A percentile compares a stretch with the other conserved stretches of the same genome.
These are phyloP conservation scores for Montipora sp. DNA, from an alignment of 64 coral and sea anemone species.

Conservation along the genomic window DNA sequence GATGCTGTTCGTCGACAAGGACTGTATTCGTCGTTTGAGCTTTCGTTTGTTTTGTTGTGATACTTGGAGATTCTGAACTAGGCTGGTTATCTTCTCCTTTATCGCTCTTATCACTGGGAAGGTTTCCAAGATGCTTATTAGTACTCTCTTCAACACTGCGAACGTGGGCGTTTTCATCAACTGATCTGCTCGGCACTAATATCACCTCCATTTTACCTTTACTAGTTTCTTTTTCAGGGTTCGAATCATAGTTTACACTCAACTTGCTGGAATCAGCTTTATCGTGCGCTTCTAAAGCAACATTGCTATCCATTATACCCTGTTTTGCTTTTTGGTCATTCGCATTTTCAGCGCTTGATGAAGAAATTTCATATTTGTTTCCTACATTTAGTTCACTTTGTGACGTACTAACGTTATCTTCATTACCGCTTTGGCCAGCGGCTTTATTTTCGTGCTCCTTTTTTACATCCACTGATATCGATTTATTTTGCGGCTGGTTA, in stretches of 20 bases:
- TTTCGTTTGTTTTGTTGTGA: background rate
- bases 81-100: background rate
- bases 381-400: background rate
- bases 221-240: background rate
- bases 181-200: background rate
- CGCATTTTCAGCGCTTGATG: slow-evolving; percentile 59
- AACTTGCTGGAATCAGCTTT: slow-evolving; percentile 40
- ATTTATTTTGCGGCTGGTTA: slow-evolving; percentile 19
- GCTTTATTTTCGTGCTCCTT: slow-evolving; percentile 12
- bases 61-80: background rate
- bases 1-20: background rate
- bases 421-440: background rate
- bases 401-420: background rate
- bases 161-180: slow-evolving; percentile 44
- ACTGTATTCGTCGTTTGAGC: background rate
- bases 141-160: background rate
- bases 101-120: slow-evolving; percentile 24
- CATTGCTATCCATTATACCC: background rate
- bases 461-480: background rate
- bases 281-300: background rate
- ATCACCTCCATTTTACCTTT: background rate
- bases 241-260: slow-evolving; percentile 23
- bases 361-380: slow-evolving; percentile 32
- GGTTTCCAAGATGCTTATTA: background rate
- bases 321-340: slow-evolving; percentile 11